Evolutionary conservation across 2,888 invertebrate genomes (phyloP).

Genomic region (Drosophila prolongata): DNA sequence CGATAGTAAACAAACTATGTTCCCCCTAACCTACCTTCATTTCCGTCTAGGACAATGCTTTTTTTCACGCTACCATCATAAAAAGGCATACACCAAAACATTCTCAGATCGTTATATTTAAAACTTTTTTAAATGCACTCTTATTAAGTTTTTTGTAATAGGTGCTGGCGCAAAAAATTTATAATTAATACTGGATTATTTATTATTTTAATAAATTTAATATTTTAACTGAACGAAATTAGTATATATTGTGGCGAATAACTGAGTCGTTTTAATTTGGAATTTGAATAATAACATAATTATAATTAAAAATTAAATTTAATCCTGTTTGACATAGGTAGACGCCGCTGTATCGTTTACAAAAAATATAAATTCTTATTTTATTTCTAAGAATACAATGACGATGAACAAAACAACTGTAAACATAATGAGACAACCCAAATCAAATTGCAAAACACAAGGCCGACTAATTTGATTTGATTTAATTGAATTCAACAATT

Average conservation of each 20-base stretch:
- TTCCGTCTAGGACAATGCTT: background rate
- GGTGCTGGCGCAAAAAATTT: background rate
- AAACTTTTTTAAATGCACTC: background rate
- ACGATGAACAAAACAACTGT: constrained; percentile 6
- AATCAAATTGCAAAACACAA: background rate
- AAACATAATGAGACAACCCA: constrained; percentile 1
- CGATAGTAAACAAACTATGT: background rate
- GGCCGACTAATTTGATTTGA: constrained; percentile 2
- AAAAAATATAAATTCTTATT: background rate
- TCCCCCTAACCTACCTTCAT: background rate
- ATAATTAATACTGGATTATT: background rate
- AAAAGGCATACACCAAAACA: background rate
- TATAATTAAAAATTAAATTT: too few relatives aligned
- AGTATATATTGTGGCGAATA: too few relatives aligned
- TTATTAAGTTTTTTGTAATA: background rate
- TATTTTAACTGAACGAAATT: too few relatives aligned
- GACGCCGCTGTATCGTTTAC: background rate
- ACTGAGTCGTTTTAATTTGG: background rate
- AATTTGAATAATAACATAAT: too few relatives aligned
- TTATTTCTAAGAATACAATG: background rate
- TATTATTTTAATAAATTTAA: background rate
- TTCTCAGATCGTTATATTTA: background rate
- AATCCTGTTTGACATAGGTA: too few relatives aligned
- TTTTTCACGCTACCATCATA: background rate
- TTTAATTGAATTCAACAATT: background rate